Percentiles rank a stretch among this genome's conserved stretches.
Conservation (phyloP, 2,113 vertebrate species). For the Perca schrenkii region DNA sequence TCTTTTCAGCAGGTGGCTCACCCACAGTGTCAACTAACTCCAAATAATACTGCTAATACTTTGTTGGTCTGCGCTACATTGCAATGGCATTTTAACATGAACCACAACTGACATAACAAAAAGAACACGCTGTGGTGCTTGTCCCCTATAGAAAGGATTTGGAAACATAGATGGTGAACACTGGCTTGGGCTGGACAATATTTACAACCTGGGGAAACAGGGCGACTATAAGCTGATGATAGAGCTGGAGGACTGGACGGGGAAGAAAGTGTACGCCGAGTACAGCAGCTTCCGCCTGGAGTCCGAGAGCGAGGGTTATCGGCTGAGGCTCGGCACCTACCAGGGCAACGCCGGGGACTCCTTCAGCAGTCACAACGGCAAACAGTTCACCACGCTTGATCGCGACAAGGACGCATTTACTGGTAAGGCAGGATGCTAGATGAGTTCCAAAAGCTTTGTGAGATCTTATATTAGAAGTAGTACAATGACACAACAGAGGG, state of each 20-base stretch:
- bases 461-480: neutral
- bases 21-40: neutral
- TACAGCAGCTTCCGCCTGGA: slow-evolving; percentile 97
- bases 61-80: neutral
- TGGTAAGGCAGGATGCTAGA: slow-evolving; percentile 82
- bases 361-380: slow-evolving; percentile 95
- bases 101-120: neutral
- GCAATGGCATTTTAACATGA: neutral
- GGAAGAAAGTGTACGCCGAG: slow-evolving; percentile 98
- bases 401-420: slow-evolving; percentile 94
- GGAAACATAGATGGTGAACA: slow-evolving; percentile 97
- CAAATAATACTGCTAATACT: neutral
- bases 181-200: slow-evolving; percentile 97
- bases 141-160: slow-evolving; percentile 92
- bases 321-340: slow-evolving; percentile 93
- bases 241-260: slow-evolving; percentile 97
- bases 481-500: neutral
- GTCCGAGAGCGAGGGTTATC: slow-evolving; percentile 92
- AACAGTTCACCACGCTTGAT: slow-evolving; percentile 97
- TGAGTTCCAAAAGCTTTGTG: neutral
- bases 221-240: slow-evolving; percentile 95
- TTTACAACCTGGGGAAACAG: slow-evolving; percentile 93
- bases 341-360: slow-evolving; percentile 98
- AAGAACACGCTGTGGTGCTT: slow-evolving; percentile 1
- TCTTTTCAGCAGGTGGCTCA: slow-evolving; percentile 15